Percentiles rank a stretch among this genome's conserved stretches.
Conservation (phyloP, 2,888 invertebrate species). For the Ormyrus nitidulus region DNA sequence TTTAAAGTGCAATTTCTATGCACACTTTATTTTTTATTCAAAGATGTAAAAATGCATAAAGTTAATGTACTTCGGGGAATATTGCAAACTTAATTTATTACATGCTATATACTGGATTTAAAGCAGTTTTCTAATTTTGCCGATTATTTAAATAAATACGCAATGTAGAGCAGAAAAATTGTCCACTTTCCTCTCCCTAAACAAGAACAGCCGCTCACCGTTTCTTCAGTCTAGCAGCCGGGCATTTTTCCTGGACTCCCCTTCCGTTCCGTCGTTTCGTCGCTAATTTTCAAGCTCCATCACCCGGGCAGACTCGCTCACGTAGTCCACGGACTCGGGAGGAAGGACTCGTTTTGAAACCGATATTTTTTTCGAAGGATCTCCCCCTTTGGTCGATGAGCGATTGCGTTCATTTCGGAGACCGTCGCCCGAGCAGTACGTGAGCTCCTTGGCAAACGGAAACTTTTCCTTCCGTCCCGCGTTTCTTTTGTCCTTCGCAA, state of each 20-base stretch:
- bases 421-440: neutral
- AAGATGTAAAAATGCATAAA: too few species aligned
- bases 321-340: neutral
- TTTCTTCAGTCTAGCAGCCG: too few species aligned
- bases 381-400: neutral
- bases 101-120: too few species aligned
- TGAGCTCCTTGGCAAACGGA: slow-evolving; percentile 29
- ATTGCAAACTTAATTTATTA: too few species aligned
- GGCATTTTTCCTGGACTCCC: neutral
- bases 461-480: neutral
- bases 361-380: slow-evolving; percentile 46
- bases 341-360: slow-evolving; percentile 27
- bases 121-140: too few species aligned
- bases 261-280: neutral
- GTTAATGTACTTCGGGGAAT: too few species aligned
- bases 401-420: neutral
- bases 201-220: too few species aligned
- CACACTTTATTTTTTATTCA: too few species aligned
- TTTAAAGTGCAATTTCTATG: too few species aligned
- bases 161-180: too few species aligned
- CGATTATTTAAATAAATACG: too few species aligned
- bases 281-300: slow-evolving; percentile 8
- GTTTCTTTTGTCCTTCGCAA: neutral
- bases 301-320: neutral
- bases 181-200: too few species aligned